These are phyloP conservation scores for Platysternon megacephalum DNA, from an alignment of 2,113 vertebrate species.

Conservation along the genomic window DNA sequence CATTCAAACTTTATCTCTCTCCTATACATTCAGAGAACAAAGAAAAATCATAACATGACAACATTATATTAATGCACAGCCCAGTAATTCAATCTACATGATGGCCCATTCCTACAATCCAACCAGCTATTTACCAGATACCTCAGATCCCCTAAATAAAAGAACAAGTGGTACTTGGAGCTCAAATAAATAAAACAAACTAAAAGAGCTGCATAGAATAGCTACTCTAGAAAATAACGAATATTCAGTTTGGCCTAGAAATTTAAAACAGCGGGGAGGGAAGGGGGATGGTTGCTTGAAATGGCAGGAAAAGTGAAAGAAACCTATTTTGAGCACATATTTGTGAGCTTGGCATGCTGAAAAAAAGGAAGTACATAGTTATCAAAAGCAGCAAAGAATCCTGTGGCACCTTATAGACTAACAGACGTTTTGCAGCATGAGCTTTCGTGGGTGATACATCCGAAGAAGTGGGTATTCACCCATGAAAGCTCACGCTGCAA, in stretches of 20 bases:
- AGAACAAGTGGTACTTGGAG: background rate
- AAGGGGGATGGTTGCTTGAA: background rate
- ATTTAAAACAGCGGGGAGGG: background rate
- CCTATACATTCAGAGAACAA: background rate
- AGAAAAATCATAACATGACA: background rate
- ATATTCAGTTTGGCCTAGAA: slow-evolving; percentile 9
- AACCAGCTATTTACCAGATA: background rate
- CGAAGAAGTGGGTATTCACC: too few species aligned
- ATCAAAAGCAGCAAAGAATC: too few species aligned
- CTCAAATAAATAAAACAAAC: background rate
- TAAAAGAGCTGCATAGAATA: background rate
- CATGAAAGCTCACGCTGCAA: too few species aligned
- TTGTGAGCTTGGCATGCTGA: background rate
- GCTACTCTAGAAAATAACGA: background rate
- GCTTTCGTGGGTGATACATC: too few species aligned
- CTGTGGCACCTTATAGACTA: too few species aligned
- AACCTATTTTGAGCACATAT: background rate
- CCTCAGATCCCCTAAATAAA: background rate
- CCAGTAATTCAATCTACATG: background rate
- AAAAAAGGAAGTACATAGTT: background rate
- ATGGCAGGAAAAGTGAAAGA: background rate
- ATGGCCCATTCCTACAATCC: background rate
- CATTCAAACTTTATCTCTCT: background rate
- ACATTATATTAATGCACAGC: background rate
- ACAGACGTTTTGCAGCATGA: too few species aligned